These are phyloP conservation scores for Haplochromis burtoni DNA, from an alignment of 2,113 vertebrate genomes.

Conservation along the genomic window DNA sequence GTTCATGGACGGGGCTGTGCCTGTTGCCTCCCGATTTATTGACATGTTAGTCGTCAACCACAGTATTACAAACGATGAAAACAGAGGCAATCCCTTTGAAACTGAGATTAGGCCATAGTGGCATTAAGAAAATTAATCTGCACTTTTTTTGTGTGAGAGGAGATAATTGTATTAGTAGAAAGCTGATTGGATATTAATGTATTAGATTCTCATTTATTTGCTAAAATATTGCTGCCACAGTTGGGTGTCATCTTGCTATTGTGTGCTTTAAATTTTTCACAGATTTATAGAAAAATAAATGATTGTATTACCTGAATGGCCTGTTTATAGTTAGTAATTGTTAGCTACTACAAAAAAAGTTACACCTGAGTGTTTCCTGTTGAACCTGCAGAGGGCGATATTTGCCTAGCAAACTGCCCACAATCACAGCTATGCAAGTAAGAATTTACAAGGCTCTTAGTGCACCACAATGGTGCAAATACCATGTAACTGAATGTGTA, in stretches of 20 bases:
- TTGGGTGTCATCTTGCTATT: neutral
- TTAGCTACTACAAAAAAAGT: neutral
- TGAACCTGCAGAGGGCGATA: conserved; percentile 10
- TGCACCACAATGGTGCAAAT: neutral
- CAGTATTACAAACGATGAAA: neutral
- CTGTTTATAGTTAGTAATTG: neutral
- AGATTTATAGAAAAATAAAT: neutral
- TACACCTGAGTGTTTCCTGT: neutral
- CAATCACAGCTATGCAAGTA: neutral
- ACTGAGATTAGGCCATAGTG: neutral
- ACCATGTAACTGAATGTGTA: neutral
- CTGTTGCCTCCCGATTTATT: neutral
- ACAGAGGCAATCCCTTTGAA: neutral
- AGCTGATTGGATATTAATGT: neutral
- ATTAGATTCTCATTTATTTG: neutral
- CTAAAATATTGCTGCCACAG: neutral
- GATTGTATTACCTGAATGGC: neutral
- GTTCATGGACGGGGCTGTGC: neutral
- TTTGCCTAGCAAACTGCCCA: neutral
- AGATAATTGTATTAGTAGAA: neutral
- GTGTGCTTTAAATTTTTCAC: neutral
- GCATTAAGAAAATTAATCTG: neutral
- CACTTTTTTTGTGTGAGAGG: neutral
- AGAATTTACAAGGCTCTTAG: neutral
- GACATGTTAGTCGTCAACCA: neutral